phyloP scores from a whole-genome alignment of 2,888 invertebrate genomes.

The Ptychoptera contaminata region DNA sequence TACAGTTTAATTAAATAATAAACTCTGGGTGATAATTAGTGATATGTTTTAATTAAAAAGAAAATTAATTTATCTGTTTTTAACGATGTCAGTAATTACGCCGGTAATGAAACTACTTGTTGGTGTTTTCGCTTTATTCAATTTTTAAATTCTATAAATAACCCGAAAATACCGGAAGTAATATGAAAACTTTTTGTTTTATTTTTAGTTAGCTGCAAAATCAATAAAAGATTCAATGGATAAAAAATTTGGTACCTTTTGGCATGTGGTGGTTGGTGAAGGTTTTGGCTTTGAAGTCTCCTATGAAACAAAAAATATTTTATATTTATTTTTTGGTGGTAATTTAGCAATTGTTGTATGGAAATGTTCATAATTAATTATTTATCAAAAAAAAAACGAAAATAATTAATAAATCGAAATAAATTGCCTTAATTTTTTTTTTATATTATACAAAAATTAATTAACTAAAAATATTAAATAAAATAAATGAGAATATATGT shows the following conservation, averaged over 20 bases:
- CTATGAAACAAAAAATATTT: conserved; percentile 72
- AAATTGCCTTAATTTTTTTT: too few relatives aligned
- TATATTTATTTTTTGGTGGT: conserved; percentile 84
- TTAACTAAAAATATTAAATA: too few relatives aligned
- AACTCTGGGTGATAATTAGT: too few relatives aligned
- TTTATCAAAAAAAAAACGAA: too few relatives aligned
- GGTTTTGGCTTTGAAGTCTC: conserved; percentile 88
- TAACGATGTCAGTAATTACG: too few relatives aligned
- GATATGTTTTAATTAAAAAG: too few relatives aligned
- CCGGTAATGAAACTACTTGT: too few relatives aligned
- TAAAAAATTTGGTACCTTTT: conserved; percentile 86
- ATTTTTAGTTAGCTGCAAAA: conserved; percentile 60
- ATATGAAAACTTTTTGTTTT: not conserved
- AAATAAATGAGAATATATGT: too few relatives aligned
- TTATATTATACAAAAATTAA: too few relatives aligned
- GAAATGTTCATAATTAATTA: conserved; percentile 55
- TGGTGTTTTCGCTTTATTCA: conserved; percentile 1
- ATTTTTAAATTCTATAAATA: not conserved
- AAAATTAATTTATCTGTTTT: too few relatives aligned
- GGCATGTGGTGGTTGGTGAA: conserved; percentile 93
- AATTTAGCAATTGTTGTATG: conserved; percentile 77
- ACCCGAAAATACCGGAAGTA: not conserved
- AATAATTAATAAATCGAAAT: too few relatives aligned
- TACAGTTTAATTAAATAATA: too few relatives aligned
- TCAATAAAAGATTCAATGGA: conserved; percentile 92